A percentile compares a stretch with the other conserved stretches of the same genome.
Conservation (phyloP, 2,888 invertebrate species). For the Drosophila meridionalis region DNA sequence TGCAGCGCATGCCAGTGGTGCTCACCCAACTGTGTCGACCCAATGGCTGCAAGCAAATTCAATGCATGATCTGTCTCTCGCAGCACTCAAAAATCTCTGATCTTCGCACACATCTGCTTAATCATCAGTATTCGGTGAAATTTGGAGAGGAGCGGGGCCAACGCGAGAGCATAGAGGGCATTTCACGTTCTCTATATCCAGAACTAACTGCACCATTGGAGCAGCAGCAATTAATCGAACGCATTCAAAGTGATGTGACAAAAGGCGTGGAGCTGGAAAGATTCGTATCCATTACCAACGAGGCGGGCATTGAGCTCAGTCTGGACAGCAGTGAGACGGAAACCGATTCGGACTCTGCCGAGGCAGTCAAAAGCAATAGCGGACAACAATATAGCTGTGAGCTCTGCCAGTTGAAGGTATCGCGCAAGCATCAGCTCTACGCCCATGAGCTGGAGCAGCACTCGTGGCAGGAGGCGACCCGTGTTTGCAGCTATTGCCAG, state of each 20-base stretch:
- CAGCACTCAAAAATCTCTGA: conserved; percentile 80
- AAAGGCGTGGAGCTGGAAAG: conserved; percentile 60
- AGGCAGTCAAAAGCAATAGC: not conserved
- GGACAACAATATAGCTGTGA: conserved; percentile 71
- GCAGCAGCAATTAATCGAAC: conserved; percentile 52
- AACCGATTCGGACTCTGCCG: conserved; percentile 56
- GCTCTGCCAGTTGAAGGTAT: conserved; percentile 69
- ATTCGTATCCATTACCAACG: conserved; percentile 83
- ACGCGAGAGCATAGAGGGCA: conserved; percentile 48
- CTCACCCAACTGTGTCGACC: conserved; percentile 75
- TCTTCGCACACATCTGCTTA: conserved; percentile 77
- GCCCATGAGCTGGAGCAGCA: conserved; percentile 80
- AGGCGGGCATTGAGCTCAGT: conserved; percentile 82
- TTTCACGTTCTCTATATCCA: conserved; percentile 73
- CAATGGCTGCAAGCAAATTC: conserved; percentile 82
- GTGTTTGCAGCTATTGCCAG: conserved; percentile 86
- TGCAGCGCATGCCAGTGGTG: conserved; percentile 21
- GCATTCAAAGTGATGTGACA: conserved; percentile 69
- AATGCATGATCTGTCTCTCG: conserved; percentile 84
- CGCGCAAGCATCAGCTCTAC: conserved; percentile 80
- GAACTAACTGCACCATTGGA: conserved; percentile 52
- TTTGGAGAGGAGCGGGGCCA: conserved; percentile 44
- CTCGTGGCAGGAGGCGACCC: conserved; percentile 84
- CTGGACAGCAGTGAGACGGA: conserved; percentile 79
- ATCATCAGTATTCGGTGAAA: conserved; percentile 66